A percentile compares a stretch with the other conserved stretches of the same genome.
These are phyloP conservation scores for Neopipo cinnamomea DNA, from an alignment of 2,113 vertebrate genomes.

Conservation along the genomic window DNA sequence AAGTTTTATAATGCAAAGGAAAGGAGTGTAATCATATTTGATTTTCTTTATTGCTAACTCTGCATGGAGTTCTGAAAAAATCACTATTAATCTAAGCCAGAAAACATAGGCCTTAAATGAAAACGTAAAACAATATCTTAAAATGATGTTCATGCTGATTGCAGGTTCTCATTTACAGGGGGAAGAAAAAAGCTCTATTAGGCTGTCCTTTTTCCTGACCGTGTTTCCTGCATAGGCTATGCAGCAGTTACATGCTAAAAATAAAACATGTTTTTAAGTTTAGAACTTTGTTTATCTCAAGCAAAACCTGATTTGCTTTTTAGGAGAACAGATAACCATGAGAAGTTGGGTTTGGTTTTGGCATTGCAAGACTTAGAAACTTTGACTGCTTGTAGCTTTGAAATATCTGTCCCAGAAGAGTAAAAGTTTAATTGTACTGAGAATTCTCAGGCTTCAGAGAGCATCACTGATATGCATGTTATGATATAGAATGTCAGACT, in stretches of 20 bases:
- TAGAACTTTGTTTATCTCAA: neutral
- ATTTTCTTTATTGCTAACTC: slow-evolving; percentile 15
- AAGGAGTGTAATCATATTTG: slow-evolving; percentile 18
- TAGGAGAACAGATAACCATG: neutral
- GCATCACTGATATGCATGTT: neutral
- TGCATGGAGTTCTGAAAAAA: neutral
- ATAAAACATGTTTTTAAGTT: neutral
- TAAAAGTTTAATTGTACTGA: neutral
- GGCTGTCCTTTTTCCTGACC: neutral
- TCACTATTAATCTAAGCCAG: slow-evolving; percentile 1
- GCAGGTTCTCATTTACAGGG: neutral
- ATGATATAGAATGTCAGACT: neutral
- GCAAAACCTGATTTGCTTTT: neutral
- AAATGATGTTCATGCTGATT: neutral
- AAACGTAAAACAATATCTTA: slow-evolving; percentile 12
- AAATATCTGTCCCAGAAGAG: neutral
- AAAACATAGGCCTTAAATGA: neutral
- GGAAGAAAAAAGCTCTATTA: neutral
- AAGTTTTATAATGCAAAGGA: slow-evolving; percentile 23
- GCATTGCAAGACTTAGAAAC: neutral
- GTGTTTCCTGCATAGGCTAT: neutral
- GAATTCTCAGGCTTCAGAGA: neutral
- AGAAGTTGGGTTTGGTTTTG: neutral
- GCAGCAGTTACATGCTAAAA: neutral
- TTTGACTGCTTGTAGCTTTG: neutral